Conservation (phyloP, 2,797 vertebrate species). For the Etheostoma nigrum region DNA sequence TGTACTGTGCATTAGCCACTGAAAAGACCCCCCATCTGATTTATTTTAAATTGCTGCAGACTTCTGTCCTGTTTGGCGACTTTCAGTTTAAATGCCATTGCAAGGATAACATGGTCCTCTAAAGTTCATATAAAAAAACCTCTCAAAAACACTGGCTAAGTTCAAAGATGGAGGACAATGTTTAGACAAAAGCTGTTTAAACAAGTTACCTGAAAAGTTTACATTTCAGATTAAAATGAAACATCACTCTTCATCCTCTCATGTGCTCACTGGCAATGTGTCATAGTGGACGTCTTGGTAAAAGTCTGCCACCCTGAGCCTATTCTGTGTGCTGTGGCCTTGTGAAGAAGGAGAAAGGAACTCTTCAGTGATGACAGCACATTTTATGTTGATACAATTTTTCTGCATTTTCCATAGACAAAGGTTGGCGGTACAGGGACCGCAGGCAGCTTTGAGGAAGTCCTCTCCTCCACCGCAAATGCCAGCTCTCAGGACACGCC, state of each 20-base stretch:
- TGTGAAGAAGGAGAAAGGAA: background rate
- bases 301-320: conserved; percentile 40
- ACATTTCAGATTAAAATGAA: background rate
- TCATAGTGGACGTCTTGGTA: background rate
- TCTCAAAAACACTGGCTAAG: background rate
- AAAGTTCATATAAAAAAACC: background rate
- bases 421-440: conserved; percentile 88
- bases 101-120: background rate
- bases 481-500: conserved; percentile 91
- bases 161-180: background rate
- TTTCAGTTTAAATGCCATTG: background rate
- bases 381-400: background rate
- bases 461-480: conserved; percentile 93
- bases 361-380: background rate
- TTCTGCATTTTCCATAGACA: conserved; percentile 79
- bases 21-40: background rate
- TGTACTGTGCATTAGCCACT: background rate
- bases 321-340: background rate
- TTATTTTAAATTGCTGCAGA: background rate
- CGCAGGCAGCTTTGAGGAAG: conserved; percentile 94
- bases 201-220: background rate
- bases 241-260: background rate
- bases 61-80: background rate
- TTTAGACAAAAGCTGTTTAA: background rate
- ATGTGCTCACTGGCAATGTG: background rate